Conservation (phyloP, 1,140 invertebrate species). For the Papilio polytes region DNA sequence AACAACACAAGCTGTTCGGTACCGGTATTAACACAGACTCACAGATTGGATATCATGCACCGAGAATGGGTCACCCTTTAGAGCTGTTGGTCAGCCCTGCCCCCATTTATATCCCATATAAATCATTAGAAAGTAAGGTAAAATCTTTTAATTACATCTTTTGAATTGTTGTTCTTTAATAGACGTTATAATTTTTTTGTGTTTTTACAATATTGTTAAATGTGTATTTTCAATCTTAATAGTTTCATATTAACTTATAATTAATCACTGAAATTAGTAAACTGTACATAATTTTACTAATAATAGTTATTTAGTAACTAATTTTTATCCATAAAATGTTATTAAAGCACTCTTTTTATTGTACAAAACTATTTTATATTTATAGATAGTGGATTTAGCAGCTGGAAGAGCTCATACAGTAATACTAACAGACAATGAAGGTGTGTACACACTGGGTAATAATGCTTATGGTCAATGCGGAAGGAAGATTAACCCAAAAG, state of each 20-base stretch:
- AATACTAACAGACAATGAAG: constrained; percentile 91
- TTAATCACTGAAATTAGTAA: too few relatives aligned
- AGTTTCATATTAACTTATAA: too few relatives aligned
- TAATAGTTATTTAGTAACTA: too few relatives aligned
- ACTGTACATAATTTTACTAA: too few relatives aligned
- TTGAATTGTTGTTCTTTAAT: background rate
- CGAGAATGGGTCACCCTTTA: constrained; percentile 86
- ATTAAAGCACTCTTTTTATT: too few relatives aligned
- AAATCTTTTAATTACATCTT: background rate
- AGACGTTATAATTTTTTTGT: too few relatives aligned
- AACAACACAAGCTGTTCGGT: constrained; percentile 91
- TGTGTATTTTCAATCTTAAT: too few relatives aligned
- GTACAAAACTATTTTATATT: constrained; percentile 17
- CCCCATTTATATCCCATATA: constrained; percentile 90
- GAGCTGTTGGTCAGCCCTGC: constrained; percentile 90
- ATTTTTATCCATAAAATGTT: too few relatives aligned
- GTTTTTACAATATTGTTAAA: too few relatives aligned
- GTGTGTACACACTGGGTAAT: constrained; percentile 94
- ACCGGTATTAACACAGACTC: constrained; percentile 96
- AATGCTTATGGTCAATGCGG: constrained; percentile 98
- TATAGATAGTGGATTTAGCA: constrained; percentile 84
- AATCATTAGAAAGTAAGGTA: constrained; percentile 79
- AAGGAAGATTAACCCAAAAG: constrained; percentile 90
- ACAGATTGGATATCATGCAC: constrained; percentile 92
- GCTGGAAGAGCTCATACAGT: constrained; percentile 95